Conservation (phyloP, 2,888 invertebrate species). For the Cecidostiba fungosa region DNA sequence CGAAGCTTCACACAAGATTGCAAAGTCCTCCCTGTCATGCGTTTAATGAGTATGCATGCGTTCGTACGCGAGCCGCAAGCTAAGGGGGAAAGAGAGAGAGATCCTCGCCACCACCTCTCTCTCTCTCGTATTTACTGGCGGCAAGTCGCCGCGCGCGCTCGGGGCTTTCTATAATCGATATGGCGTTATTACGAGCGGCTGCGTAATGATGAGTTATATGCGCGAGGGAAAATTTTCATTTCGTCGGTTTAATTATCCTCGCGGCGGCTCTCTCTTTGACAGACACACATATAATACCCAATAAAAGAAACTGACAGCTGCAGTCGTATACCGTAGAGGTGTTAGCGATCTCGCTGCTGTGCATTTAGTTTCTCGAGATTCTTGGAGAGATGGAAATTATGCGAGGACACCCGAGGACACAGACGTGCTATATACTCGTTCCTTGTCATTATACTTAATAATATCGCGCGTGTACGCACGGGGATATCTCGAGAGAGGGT, state of each 20-base stretch:
- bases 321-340: neutral
- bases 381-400: slow-evolving; percentile 25
- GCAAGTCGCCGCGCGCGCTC: slow-evolving; percentile 39
- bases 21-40: slow-evolving; percentile 44
- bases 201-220: slow-evolving; percentile 57
- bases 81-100: neutral
- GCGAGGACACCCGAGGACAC: neutral
- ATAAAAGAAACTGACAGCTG: slow-evolving; percentile 39
- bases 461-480: neutral
- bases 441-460: slow-evolving; percentile 43
- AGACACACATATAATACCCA: neutral
- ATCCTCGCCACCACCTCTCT: slow-evolving; percentile 42
- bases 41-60: slow-evolving; percentile 56
- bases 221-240: slow-evolving; percentile 47
- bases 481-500: slow-evolving; percentile 12
- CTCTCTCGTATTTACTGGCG: slow-evolving; percentile 51
- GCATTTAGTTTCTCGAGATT: slow-evolving; percentile 15
- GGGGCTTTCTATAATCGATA: slow-evolving; percentile 61
- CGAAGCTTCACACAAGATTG: slow-evolving; percentile 24
- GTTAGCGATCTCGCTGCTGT: slow-evolving; percentile 5
- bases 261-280: neutral
- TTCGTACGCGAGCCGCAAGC: slow-evolving; percentile 13
- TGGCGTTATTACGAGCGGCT: slow-evolving; percentile 57
- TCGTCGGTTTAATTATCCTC: slow-evolving; percentile 58
- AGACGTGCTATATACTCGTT: neutral